A percentile compares a stretch with the other conserved stretches of the same genome.
Conservation (phyloP, 2,113 vertebrate species). For the Tragelaphus strepsiceros region DNA sequence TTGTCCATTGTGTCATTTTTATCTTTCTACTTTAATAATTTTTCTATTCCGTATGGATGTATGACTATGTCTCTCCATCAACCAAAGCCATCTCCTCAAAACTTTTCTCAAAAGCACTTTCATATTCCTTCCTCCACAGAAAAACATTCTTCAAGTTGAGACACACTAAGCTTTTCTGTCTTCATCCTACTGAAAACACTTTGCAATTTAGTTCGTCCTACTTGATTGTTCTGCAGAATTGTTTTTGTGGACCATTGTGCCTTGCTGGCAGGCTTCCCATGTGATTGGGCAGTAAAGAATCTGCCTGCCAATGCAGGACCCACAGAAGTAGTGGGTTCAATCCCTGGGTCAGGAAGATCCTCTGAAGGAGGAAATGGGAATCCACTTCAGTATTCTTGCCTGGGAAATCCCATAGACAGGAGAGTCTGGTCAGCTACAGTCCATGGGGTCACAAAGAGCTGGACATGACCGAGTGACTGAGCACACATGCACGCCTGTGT, state of each 20-base stretch:
- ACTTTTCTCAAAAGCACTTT: neutral
- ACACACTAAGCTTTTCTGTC: neutral
- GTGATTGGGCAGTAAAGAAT: neutral
- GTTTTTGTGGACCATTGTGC: neutral
- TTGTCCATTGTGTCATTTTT: neutral
- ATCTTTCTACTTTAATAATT: neutral
- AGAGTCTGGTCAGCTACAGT: neutral
- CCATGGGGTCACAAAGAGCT: neutral
- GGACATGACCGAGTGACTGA: neutral
- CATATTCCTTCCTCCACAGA: neutral
- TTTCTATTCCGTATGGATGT: neutral
- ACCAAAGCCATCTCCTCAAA: neutral
- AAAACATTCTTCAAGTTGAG: neutral
- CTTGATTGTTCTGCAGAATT: neutral
- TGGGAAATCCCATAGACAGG: neutral
- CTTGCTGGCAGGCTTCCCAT: neutral
- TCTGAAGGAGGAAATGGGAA: neutral
- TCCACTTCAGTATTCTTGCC: neutral
- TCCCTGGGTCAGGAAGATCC: neutral
- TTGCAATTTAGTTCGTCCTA: neutral
- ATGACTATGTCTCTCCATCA: neutral
- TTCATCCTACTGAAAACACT: neutral
- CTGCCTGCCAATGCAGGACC: neutral
- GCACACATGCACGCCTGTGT: neutral
- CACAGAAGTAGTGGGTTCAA: neutral